Percentiles rank a stretch among this genome's conserved stretches.
Conservation (phyloP, 2,113 vertebrate genomes). For the Myiozetetes cayanensis region DNA sequence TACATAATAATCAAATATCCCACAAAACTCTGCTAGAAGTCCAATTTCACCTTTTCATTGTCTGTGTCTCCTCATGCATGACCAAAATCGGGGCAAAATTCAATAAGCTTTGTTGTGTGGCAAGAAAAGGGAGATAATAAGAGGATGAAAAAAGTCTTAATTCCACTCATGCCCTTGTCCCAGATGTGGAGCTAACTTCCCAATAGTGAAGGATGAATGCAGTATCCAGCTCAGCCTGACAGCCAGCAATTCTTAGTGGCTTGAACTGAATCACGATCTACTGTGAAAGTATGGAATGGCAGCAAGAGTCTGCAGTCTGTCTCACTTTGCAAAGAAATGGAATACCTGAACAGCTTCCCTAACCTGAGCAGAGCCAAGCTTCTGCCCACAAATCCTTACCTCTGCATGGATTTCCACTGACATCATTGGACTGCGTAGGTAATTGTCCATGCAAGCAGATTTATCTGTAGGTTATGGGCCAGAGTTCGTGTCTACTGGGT, state of each 20-base stretch:
- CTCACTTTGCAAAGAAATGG: not conserved
- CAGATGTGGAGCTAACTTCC: not conserved
- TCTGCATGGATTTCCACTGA: constrained; percentile 10
- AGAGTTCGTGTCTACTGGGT: not conserved
- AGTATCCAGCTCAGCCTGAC: not conserved
- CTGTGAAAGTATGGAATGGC: not conserved
- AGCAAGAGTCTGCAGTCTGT: not conserved
- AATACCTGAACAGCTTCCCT: not conserved
- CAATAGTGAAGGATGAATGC: not conserved
- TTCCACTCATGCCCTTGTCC: not conserved
- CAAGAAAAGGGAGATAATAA: not conserved
- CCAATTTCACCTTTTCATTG: not conserved
- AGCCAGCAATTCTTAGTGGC: not conserved
- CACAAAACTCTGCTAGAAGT: not conserved
- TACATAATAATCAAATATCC: not conserved
- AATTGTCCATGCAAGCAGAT: not conserved
- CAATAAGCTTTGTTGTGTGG: not conserved
- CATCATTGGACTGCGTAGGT: not conserved
- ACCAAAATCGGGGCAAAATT: not conserved
- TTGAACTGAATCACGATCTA: not conserved
- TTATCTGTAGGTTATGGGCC: not conserved
- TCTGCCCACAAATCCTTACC: not conserved
- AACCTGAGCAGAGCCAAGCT: not conserved
- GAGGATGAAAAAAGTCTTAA: not conserved
- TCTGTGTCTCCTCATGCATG: not conserved